A percentile compares a stretch with the other conserved stretches of the same genome.
Conservation (phyloP, 2,888 invertebrate genomes). For the Chrysolina americana region DNA sequence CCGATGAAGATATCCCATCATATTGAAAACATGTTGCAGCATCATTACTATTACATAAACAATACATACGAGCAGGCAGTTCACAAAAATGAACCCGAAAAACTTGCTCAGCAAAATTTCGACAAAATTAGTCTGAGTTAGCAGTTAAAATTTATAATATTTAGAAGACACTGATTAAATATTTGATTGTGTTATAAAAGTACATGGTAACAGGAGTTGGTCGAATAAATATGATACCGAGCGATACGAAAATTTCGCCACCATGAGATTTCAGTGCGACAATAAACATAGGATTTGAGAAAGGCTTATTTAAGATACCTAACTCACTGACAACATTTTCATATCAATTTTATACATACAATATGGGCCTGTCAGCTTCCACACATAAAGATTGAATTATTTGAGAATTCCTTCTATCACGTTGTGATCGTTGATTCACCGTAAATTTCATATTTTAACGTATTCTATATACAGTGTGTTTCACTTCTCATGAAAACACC, state of each 20-base stretch:
- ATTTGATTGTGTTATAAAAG: constrained; percentile 3
- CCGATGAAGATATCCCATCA: background rate
- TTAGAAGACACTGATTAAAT: background rate
- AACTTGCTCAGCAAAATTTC: constrained; percentile 24
- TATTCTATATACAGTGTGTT: no score
- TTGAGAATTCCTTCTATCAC: no score
- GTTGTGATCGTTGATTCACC: no score
- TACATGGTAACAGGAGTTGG: constrained; percentile 19
- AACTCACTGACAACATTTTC: no score
- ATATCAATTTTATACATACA: no score
- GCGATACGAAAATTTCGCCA: background rate
- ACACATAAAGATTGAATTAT: no score
- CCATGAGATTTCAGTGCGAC: no score
- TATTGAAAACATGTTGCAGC: background rate
- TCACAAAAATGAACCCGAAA: constrained; percentile 5
- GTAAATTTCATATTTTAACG: no score
- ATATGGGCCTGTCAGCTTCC: no score
- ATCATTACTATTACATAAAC: background rate
- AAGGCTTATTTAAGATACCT: no score
- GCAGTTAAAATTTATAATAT: constrained; percentile 20
- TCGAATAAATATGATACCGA: background rate
- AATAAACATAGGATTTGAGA: no score
- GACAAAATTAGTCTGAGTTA: constrained; percentile 21
- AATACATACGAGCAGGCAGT: constrained; percentile 11
- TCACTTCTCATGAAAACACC: no score